phyloP scores from a whole-genome alignment of 2,888 invertebrate genomes.

The Plagodis pulveraria region DNA sequence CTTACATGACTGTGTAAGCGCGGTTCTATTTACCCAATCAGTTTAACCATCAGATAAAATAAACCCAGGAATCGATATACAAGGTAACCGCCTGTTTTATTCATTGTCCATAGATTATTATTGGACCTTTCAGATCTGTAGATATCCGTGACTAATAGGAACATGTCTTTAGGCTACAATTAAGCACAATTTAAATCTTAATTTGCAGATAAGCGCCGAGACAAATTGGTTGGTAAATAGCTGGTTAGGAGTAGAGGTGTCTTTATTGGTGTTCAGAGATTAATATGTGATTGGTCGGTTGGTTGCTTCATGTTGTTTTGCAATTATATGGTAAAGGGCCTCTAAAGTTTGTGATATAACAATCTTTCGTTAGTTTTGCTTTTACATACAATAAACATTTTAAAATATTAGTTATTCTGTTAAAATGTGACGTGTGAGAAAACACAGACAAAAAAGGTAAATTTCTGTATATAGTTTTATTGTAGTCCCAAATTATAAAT shows the following conservation, averaged over 20 bases:
- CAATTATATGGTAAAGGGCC: no score
- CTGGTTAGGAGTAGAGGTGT: slow-evolving; percentile 8
- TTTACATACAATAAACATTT: no score
- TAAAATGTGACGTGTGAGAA: no score
- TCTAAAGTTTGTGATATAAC: no score
- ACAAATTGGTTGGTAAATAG: slow-evolving; percentile 28
- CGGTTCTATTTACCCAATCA: slow-evolving; percentile 12
- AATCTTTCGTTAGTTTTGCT: no score
- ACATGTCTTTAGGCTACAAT: slow-evolving; percentile 26
- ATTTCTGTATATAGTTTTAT: no score
- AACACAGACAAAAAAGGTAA: no score
- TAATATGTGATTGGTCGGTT: not conserved
- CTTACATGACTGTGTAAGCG: slow-evolving; percentile 26
- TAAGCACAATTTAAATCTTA: slow-evolving; percentile 33
- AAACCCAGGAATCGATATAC: slow-evolving; percentile 15
- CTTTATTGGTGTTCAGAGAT: slow-evolving; percentile 6
- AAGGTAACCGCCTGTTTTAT: slow-evolving; percentile 31
- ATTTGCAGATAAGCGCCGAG: slow-evolving; percentile 26
- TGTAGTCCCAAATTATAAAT: no score
- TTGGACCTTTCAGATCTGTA: slow-evolving; percentile 28
- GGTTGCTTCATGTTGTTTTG: no score
- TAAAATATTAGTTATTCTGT: no score
- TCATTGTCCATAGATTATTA: slow-evolving; percentile 30
- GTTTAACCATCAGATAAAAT: slow-evolving; percentile 20
- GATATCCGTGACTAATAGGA: slow-evolving; percentile 24